phyloP scores from a whole-genome alignment of 2,113 vertebrate species.

The Ictalurus furcatus region DNA sequence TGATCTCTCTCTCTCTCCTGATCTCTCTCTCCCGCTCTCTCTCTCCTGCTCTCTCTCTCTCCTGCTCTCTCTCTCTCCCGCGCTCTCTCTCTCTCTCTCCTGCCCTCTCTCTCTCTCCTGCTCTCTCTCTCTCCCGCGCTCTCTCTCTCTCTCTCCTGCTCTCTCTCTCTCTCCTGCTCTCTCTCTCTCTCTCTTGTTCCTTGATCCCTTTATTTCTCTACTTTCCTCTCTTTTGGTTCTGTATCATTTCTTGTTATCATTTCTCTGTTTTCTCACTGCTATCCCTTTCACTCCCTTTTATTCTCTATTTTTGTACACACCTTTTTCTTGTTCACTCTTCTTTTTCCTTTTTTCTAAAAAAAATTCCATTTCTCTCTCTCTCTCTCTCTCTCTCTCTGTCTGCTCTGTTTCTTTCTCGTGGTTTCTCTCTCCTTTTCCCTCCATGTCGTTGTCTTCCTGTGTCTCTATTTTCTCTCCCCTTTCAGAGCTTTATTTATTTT shows the following conservation, averaged over 20 bases:
- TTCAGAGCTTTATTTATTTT: neutral
- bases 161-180: slow-evolving; percentile 53
- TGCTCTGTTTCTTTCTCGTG: neutral
- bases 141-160: slow-evolving; percentile 61
- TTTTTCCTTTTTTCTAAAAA: neutral
- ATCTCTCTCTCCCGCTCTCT: too few relatives aligned
- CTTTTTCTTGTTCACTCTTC: neutral
- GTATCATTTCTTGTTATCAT: slow-evolving; percentile 7
- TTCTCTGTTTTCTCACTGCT: neutral
- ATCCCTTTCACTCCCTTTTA: neutral
- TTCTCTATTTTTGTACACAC: neutral
- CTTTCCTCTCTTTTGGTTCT: neutral
- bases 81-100: slow-evolving; percentile 53
- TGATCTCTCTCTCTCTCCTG: too few relatives aligned
- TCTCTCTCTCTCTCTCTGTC: neutral
- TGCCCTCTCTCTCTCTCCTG: slow-evolving; percentile 58
- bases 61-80: too few relatives aligned
- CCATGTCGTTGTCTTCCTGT: neutral
- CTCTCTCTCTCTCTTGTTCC: neutral
- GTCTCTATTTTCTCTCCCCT: neutral
- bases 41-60: too few relatives aligned
- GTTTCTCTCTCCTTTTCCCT: neutral
- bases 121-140: slow-evolving; percentile 57
- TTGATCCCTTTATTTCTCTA: neutral
- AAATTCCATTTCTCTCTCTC: neutral